These are phyloP conservation scores for Leuctra nigra DNA, from an alignment of 2,888 invertebrate species.

Conservation along the genomic window DNA sequence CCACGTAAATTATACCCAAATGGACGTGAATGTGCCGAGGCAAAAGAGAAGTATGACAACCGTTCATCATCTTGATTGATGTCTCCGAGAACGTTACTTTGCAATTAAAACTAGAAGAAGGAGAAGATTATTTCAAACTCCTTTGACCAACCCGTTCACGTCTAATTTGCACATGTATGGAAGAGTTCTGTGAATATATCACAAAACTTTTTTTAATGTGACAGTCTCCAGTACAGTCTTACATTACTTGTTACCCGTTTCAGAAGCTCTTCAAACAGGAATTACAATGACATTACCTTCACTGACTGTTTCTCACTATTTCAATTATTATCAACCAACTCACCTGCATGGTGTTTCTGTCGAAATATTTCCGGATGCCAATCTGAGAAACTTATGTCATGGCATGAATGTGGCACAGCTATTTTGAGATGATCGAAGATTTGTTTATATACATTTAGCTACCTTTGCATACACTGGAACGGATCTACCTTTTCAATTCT, in stretches of 20 bases:
- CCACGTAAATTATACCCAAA: conserved; percentile 26
- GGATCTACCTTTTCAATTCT: too few species aligned
- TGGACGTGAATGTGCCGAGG: conserved; percentile 22
- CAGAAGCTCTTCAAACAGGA: background rate
- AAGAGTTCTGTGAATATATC: conserved; percentile 14
- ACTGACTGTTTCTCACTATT: background rate
- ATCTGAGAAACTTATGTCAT: too few species aligned
- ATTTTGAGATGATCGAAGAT: too few species aligned
- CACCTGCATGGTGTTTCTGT: too few species aligned
- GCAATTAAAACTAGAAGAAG: conserved; percentile 44
- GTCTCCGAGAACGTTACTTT: conserved; percentile 41
- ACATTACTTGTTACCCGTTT: conserved; percentile 6
- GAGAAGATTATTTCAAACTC: conserved; percentile 14
- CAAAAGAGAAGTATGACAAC: conserved; percentile 35
- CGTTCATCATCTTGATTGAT: conserved; percentile 46
- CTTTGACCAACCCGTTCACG: conserved; percentile 18
- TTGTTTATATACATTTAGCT: too few species aligned
- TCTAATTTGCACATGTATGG: conserved; percentile 28
- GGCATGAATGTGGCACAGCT: too few species aligned
- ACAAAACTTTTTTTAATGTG: background rate
- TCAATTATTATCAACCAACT: background rate
- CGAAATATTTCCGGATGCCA: too few species aligned
- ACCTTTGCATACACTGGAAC: too few species aligned
- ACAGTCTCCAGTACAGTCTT: background rate
- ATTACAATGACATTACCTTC: background rate